Base-by-base conservation (phyloP, 2,113 vertebrate genomes). In the Etheostoma cragini region DNA sequence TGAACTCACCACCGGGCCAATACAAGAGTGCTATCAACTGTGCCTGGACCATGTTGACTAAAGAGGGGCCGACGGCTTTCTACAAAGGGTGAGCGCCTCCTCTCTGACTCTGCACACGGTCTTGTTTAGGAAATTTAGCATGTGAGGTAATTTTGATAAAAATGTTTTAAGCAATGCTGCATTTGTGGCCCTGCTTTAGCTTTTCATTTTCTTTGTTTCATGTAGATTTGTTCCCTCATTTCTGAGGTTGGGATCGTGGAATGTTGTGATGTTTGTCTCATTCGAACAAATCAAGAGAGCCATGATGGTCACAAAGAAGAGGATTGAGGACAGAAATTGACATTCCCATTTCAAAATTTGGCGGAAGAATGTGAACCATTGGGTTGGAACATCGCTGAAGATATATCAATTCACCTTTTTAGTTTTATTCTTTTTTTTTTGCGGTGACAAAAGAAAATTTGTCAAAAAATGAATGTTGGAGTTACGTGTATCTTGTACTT, bases 1-100 rank as follows among this genome's bases (percentile, higher is more conserved):
- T 97, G 95, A 97, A 97, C 85, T 97, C 96, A 15, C 93, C 95
- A 1, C 96, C 95, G 0, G 96, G 95, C 21, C 96, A 96, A 81
- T 96, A 97, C 83, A 87, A 62, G 21, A 95, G 95, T 2, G 95
- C 96, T 0, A 49, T 96, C 49, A 95, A 94, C 87, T 97, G 96
- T 7, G 91, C 96, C 22, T 95, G 95, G 95, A 94, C 91, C 46
- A 96, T 97, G 96, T 11, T 96, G 88, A 94, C 92, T 10, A 96
- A 95, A 89, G 96, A 97, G 86, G 96, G 97, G 2, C 94, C 94
- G 0, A 93, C 93, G 0, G 96, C 97, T 14, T 97, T 97, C 84
- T 96, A 97, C 93, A 97, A 97, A 91, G 96, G 97, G 96, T 97
- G 57, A 78, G 46, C 4, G 56, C 24, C 64, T 17, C 38, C 26